A percentile compares a stretch with the other conserved stretches of the same genome.
Evolutionary conservation across 2,888 invertebrate genomes (phyloP).

Genomic region (Lepeophtheirus nordmannii): DNA sequence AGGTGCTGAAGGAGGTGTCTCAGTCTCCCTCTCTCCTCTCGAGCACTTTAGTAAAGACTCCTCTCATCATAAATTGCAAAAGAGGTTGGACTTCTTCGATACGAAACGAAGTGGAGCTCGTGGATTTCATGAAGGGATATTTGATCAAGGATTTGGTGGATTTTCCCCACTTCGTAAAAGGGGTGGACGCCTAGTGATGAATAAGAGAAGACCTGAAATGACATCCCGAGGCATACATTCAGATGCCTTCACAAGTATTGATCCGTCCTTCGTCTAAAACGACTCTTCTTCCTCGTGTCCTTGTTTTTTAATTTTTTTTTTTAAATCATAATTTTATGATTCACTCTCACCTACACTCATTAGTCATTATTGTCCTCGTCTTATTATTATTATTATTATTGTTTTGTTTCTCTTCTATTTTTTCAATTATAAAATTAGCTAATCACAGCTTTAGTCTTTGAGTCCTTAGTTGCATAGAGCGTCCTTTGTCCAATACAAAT

Average conservation of each 20-base stretch:
- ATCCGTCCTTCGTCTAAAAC: slow-evolving; percentile 25
- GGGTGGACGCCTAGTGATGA: slow-evolving; percentile 23
- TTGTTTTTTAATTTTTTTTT: too few species aligned
- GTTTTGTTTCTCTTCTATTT: too few species aligned
- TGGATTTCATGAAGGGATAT: slow-evolving; percentile 33
- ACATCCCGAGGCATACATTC: slow-evolving; percentile 31
- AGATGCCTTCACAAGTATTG: slow-evolving; percentile 31
- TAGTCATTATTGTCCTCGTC: too few species aligned
- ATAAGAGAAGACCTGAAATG: slow-evolving; percentile 31
- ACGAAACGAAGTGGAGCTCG: slow-evolving; percentile 31
- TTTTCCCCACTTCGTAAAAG: slow-evolving; percentile 30
- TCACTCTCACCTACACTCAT: too few species aligned
- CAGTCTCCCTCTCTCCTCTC: neutral
- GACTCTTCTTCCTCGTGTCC: too few species aligned
- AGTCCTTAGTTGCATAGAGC: too few species aligned
- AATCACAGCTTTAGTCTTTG: too few species aligned
- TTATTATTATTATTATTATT: too few species aligned
- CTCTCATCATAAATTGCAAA: neutral
- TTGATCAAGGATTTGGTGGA: slow-evolving; percentile 31
- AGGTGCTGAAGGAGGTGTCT: neutral
- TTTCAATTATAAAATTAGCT: too few species aligned
- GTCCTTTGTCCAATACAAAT: too few species aligned
- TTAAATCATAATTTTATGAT: too few species aligned
- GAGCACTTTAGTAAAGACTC: too few species aligned
- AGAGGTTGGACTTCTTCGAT: slow-evolving; percentile 22